A percentile compares a stretch with the other conserved stretches of the same genome.
phyloP scores from a whole-genome alignment of 1,140 invertebrate species.

The Sycophaga agraensis region DNA sequence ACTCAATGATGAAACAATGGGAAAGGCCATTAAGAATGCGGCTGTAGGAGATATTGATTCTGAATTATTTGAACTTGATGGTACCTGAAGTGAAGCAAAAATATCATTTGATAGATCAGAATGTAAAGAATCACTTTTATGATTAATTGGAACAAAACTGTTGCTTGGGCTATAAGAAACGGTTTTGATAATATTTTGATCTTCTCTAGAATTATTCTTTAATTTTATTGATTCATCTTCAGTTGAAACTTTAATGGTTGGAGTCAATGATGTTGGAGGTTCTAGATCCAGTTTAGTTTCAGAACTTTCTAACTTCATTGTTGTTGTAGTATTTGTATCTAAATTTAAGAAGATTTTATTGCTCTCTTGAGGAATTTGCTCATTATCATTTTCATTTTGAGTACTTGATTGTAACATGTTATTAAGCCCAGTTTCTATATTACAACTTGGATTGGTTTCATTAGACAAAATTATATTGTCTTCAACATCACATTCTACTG shows the following conservation, averaged over 20 bases:
- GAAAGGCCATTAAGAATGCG: conserved; percentile 75
- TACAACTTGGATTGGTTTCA: conserved; percentile 39
- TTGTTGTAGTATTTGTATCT: conserved; percentile 54
- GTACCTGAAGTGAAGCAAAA: conserved; percentile 68
- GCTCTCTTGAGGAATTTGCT: conserved; percentile 36
- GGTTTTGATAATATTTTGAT: conserved; percentile 51
- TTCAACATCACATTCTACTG: conserved; percentile 24
- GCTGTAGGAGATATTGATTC: conserved; percentile 75
- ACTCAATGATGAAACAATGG: conserved; percentile 65
- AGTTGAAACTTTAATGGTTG: background rate
- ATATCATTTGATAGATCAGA: conserved; percentile 74
- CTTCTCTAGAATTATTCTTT: conserved; percentile 40
- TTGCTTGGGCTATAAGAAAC: conserved; percentile 55
- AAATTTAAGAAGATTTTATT: conserved; percentile 55
- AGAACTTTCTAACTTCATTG: conserved; percentile 45
- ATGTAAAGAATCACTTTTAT: conserved; percentile 61
- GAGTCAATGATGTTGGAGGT: background rate
- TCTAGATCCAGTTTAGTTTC: conserved; percentile 15
- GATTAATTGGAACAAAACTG: conserved; percentile 58
- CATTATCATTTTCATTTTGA: conserved; percentile 33
- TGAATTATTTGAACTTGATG: conserved; percentile 63
- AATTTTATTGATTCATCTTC: conserved; percentile 33
- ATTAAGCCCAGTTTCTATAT: conserved; percentile 43
- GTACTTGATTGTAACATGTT: conserved; percentile 42
- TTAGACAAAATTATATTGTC: conserved; percentile 28